These are phyloP conservation scores for Cossypha heuglini DNA, from an alignment of 2,797 vertebrate species.

Conservation along the genomic window DNA sequence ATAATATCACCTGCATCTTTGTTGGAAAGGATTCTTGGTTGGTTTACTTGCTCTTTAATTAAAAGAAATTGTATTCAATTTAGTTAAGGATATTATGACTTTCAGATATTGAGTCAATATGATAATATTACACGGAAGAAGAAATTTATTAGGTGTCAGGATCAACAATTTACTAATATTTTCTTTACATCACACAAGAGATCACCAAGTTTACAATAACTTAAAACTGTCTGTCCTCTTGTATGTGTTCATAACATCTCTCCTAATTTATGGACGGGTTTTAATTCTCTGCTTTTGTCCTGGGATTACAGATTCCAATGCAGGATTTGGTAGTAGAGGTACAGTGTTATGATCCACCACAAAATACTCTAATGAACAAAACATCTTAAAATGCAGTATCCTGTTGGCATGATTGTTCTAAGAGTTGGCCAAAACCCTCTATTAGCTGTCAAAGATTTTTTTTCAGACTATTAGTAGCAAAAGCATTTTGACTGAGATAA, in stretches of 20 bases:
- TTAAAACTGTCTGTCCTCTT: not conserved
- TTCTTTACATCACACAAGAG: not conserved
- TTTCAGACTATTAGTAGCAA: not conserved
- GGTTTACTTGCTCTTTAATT: not conserved
- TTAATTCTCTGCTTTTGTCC: not conserved
- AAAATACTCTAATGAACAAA: slow-evolving; percentile 1
- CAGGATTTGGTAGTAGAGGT: not conserved
- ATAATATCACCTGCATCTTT: not conserved
- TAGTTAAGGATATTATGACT: not conserved
- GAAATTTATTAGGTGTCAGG: not conserved
- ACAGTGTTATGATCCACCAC: not conserved
- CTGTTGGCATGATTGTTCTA: not conserved
- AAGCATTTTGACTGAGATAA: not conserved
- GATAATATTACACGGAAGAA: not conserved
- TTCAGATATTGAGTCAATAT: not conserved
- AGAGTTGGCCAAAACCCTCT: not conserved
- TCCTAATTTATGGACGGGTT: not conserved
- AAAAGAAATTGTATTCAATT: not conserved
- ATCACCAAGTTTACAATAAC: not conserved
- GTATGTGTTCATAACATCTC: not conserved
- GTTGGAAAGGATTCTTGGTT: not conserved
- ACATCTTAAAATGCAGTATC: not conserved
- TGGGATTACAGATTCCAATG: not conserved
- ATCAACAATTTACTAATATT: not conserved
- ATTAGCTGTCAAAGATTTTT: not conserved